These are phyloP conservation scores for Brienomyrus brachyistius DNA, from an alignment of 2,113 vertebrate genomes.

Conservation along the genomic window DNA sequence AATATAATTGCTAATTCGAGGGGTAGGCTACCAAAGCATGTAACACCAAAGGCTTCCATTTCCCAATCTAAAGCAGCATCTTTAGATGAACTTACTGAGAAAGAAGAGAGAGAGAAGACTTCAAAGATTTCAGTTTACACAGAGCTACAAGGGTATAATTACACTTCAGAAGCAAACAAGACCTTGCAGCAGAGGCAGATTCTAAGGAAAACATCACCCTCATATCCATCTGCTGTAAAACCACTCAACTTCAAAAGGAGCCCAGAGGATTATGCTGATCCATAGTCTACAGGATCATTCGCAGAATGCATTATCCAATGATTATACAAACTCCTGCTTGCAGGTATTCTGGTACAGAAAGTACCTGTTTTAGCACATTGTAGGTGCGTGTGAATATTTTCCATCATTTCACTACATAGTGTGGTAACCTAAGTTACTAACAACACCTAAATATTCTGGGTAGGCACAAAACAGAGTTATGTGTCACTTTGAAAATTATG, in stretches of 20 bases:
- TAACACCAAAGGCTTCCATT: neutral
- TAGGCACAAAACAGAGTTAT: neutral
- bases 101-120: neutral
- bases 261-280: slow-evolving; percentile 9
- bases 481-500: neutral
- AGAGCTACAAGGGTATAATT: slow-evolving; percentile 24
- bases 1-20: neutral
- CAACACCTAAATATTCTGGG: neutral
- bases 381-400: neutral
- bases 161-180: slow-evolving; percentile 19
- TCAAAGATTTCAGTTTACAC: slow-evolving; percentile 15
- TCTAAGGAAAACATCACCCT: slow-evolving; percentile 7
- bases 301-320: slow-evolving; percentile 1
- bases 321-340: neutral
- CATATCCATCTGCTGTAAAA: neutral
- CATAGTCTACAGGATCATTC: neutral
- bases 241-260: slow-evolving; percentile 12
- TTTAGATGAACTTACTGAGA: neutral
- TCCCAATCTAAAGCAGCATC: neutral
- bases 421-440: neutral
- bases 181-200: neutral
- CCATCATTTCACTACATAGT: neutral
- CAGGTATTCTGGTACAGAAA: neutral
- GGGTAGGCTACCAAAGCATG: neutral
- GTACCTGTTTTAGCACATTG: neutral